A percentile compares a stretch with the other conserved stretches of the same genome.
Conservation (phyloP, 2,113 vertebrate genomes). For the Etheostoma cragini region DNA sequence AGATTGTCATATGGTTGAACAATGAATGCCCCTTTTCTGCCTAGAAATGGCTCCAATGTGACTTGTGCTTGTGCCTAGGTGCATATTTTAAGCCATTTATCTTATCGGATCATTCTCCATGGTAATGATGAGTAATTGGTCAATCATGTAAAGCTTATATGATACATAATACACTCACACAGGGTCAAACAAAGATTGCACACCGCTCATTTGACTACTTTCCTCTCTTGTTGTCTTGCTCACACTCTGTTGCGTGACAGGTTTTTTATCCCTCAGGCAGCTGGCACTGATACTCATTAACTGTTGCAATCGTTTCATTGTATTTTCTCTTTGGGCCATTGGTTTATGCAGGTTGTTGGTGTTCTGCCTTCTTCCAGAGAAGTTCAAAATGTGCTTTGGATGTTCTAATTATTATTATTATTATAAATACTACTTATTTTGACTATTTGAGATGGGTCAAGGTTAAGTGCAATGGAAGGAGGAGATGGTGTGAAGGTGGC, state of each 20-base stretch:
- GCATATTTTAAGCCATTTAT: background rate
- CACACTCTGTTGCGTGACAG: background rate
- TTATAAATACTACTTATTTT: background rate
- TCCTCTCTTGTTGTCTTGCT: background rate
- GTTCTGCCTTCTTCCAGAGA: background rate
- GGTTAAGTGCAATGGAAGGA: constrained; percentile 14
- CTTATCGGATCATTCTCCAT: background rate
- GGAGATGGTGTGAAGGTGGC: background rate
- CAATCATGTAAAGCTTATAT: background rate
- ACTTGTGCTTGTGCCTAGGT: background rate
- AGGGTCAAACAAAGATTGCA: background rate
- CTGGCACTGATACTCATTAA: background rate
- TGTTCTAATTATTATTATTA: constrained; percentile 28
- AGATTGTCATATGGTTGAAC: background rate
- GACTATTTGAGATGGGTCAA: constrained; percentile 9
- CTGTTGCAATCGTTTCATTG: constrained; percentile 10
- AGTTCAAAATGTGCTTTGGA: background rate
- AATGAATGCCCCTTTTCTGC: background rate
- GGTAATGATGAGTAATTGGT: background rate
- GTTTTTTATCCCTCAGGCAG: constrained; percentile 23
- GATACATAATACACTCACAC: background rate
- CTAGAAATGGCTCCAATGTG: too few species aligned
- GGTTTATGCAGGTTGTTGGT: background rate
- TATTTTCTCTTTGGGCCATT: constrained; percentile 2
- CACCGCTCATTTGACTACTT: background rate